phyloP scores from a whole-genome alignment of 1,140 invertebrate species.

The Nephotettix cincticeps region DNA sequence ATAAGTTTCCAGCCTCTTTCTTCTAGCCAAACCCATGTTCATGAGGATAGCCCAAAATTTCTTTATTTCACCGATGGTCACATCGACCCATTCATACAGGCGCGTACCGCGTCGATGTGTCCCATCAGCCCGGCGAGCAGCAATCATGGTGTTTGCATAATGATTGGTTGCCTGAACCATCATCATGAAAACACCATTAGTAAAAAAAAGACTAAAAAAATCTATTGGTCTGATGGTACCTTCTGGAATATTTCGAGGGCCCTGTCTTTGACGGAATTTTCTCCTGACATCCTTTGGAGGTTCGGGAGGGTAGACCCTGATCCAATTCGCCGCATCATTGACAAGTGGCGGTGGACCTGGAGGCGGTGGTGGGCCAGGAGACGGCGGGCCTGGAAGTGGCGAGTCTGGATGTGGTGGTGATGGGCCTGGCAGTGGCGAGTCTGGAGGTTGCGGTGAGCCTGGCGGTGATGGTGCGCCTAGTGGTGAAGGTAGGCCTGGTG shows the following conservation, averaged over 20 bases:
- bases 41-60: not conserved
- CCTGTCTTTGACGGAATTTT: too few species aligned
- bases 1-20: not conserved
- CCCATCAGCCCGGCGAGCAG: not conserved
- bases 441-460: too few species aligned
- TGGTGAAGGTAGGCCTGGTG: too few species aligned
- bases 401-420: too few species aligned
- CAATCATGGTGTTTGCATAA: not conserved
- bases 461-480: too few species aligned
- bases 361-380: too few species aligned
- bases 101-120: not conserved
- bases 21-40: not conserved
- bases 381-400: too few species aligned
- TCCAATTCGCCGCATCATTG: too few species aligned
- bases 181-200: not conserved
- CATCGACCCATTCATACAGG: not conserved
- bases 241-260: not conserved
- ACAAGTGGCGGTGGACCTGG: too few species aligned
- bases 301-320: not conserved
- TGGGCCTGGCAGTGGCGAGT: too few species aligned
- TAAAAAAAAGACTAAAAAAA: conserved; percentile 9
- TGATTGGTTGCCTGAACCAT: conserved; percentile 4
- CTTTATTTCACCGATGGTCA: not conserved
- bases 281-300: not conserved
- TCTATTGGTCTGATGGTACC: too few species aligned